A percentile compares a stretch with the other conserved stretches of the same genome.
These are phyloP conservation scores for Venturia canescens DNA, from an alignment of 1,140 invertebrate genomes.

Conservation along the genomic window DNA sequence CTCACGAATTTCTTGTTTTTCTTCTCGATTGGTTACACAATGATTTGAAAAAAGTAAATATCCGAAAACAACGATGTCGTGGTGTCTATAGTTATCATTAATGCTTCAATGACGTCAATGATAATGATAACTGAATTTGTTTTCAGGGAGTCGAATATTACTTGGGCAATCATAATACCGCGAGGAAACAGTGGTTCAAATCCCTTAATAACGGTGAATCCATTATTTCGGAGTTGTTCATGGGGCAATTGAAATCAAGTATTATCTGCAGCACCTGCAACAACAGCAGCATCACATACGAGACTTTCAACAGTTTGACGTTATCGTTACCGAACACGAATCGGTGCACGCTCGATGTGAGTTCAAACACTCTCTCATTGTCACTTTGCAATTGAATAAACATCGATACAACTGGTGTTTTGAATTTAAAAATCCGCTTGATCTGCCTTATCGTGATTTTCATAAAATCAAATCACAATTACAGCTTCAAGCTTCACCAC, in stretches of 20 bases:
- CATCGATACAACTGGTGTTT: too few species aligned
- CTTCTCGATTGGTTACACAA: slow-evolving; percentile 94
- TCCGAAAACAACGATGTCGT: neutral
- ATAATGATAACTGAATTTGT: too few species aligned
- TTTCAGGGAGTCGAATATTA: neutral
- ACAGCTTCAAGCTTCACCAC: too few species aligned
- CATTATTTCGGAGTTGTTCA: slow-evolving; percentile 89
- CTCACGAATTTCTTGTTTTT: slow-evolving; percentile 95
- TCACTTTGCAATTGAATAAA: too few species aligned
- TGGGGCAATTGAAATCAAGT: slow-evolving; percentile 92
- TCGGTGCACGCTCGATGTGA: slow-evolving; percentile 83
- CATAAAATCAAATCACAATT: too few species aligned
- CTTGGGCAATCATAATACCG: slow-evolving; percentile 58
- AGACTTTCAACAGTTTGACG: slow-evolving; percentile 93
- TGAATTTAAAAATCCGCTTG: too few species aligned
- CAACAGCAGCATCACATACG: slow-evolving; percentile 90
- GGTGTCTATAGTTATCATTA: neutral
- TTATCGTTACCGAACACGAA: slow-evolving; percentile 85
- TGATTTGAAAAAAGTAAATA: slow-evolving; percentile 85
- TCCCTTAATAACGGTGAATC: slow-evolving; percentile 86
- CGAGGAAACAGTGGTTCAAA: slow-evolving; percentile 87
- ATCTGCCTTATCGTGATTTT: too few species aligned
- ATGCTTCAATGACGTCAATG: too few species aligned
- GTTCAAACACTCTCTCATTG: slow-evolving; percentile 57
- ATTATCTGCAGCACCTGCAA: slow-evolving; percentile 87